Conservation (phyloP, 2,113 vertebrate species). For the Hystrix cristata region DNA sequence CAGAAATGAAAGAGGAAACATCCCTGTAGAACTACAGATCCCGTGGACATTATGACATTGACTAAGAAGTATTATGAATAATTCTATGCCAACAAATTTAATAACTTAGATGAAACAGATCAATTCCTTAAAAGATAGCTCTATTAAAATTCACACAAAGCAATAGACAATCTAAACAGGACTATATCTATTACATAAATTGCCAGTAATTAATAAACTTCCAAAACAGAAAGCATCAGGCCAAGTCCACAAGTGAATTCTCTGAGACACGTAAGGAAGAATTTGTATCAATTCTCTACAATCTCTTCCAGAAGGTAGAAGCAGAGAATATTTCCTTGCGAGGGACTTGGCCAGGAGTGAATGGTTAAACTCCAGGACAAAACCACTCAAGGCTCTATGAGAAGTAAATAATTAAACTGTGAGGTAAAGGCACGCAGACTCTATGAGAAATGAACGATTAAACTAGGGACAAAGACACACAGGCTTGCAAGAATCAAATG, state of each 20-base stretch:
- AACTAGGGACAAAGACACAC: no score
- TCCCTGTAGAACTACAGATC: neutral
- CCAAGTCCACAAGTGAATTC: neutral
- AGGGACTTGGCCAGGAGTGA: no score
- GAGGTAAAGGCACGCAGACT: no score
- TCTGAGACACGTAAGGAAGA: neutral
- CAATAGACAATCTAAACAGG: neutral
- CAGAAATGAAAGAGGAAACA: neutral
- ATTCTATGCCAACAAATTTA: neutral
- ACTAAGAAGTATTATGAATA: neutral
- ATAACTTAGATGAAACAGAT: neutral
- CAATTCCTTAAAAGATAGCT: neutral
- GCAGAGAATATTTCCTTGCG: neutral
- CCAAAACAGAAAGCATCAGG: neutral
- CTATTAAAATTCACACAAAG: neutral
- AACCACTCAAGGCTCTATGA: no score
- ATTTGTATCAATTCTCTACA: neutral
- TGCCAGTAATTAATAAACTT: conserved; percentile 3
- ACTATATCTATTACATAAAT: neutral
- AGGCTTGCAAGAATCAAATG: no score
- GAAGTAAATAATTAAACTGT: no score
- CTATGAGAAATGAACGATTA: no score
- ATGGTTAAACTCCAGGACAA: no score
- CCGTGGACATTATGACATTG: neutral
- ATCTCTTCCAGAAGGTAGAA: neutral